Evolutionary conservation across 2,113 vertebrate species (phyloP).

Genomic region (Parus major): DNA sequence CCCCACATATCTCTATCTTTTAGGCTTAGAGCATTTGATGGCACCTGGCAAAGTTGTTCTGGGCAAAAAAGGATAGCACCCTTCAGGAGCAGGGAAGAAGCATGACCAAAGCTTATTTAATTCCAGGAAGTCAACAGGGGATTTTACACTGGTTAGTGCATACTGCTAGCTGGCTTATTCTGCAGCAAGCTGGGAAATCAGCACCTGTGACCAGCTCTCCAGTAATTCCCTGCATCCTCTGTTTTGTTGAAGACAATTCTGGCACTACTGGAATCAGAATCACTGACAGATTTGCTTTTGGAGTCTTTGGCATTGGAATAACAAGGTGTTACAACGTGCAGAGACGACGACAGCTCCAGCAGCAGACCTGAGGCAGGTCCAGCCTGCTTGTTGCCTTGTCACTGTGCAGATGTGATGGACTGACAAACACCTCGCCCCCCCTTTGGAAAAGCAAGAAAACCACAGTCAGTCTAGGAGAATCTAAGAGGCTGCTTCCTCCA

Average conservation of each 20-base stretch:
- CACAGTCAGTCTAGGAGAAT: not conserved
- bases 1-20: not conserved
- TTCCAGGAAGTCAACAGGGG: not conserved
- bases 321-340: rapidly evolving
- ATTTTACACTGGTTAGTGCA: not conserved
- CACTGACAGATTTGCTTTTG: not conserved
- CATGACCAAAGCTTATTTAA: not conserved
- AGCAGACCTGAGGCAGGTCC: not conserved
- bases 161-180: not conserved
- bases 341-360: not conserved
- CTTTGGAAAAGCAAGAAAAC: not conserved
- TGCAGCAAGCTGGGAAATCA: not conserved
- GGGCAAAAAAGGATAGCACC: not conserved
- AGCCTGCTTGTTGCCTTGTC: not conserved
- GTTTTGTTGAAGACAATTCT: not conserved
- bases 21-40: not conserved
- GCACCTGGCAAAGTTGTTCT: not conserved
- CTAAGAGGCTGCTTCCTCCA: not conserved
- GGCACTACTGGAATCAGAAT: not conserved
- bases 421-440: not conserved
- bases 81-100: not conserved
- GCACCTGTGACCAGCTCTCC: not conserved
- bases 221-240: not conserved
- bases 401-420: not conserved
- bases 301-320: not conserved